Evolutionary conservation across 1,140 invertebrate species (phyloP).

Genomic region (Drosophila eugracilis): DNA sequence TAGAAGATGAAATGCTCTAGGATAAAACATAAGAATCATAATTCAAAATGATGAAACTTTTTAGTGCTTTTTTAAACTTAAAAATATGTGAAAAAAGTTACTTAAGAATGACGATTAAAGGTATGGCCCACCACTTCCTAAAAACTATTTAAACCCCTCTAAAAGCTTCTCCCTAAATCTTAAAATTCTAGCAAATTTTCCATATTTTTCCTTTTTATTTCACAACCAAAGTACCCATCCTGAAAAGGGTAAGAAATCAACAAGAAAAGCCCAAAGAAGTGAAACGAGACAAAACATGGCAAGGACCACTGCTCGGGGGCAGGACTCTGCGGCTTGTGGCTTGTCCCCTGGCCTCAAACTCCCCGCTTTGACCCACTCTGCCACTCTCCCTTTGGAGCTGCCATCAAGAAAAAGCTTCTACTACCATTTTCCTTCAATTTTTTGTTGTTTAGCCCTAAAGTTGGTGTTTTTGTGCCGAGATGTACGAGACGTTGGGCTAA

Average conservation of each 20-base stretch:
- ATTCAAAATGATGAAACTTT: too few relatives aligned
- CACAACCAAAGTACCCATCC: neutral
- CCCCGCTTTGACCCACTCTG: too few relatives aligned
- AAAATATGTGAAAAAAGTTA: too few relatives aligned
- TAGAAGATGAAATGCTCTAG: constrained; percentile 15
- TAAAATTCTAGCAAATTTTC: neutral
- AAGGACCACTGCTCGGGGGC: constrained; percentile 43
- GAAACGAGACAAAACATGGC: constrained; percentile 55
- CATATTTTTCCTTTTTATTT: neutral
- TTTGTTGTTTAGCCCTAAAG: constrained; percentile 12
- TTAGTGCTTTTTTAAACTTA: too few relatives aligned
- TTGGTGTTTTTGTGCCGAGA: constrained; percentile 48
- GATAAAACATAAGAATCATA: neutral
- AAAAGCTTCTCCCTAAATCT: neutral
- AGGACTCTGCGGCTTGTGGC: constrained; percentile 71
- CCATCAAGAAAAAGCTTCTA: constrained; percentile 11
- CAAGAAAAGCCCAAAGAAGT: constrained; percentile 27
- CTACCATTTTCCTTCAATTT: constrained; percentile 22
- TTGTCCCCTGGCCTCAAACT: constrained; percentile 5
- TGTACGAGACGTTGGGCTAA: constrained; percentile 33
- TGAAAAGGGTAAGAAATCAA: constrained; percentile 12
- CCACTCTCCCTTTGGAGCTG: neutral
- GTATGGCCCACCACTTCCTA: too few relatives aligned
- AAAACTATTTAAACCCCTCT: neutral
- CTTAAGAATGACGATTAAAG: too few relatives aligned